These are phyloP conservation scores for Tringa solitaria DNA, from an alignment of 2,113 vertebrate genomes.

Conservation along the genomic window DNA sequence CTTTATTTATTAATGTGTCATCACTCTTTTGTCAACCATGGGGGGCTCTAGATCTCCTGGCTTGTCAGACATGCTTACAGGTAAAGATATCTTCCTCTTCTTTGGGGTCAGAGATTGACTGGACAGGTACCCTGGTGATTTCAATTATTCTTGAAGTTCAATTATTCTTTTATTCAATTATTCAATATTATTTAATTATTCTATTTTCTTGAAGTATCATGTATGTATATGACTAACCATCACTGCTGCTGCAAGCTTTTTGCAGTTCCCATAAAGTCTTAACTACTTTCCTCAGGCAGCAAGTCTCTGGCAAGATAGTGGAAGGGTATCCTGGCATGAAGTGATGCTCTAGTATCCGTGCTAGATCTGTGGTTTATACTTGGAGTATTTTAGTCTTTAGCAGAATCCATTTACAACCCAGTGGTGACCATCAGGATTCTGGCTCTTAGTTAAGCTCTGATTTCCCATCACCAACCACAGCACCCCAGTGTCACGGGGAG, in stretches of 20 bases:
- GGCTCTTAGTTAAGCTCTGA: neutral
- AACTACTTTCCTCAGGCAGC: neutral
- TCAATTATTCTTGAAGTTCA: neutral
- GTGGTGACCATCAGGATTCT: neutral
- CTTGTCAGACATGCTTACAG: neutral
- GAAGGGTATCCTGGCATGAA: neutral
- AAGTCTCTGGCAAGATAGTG: neutral
- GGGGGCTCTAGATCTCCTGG: neutral
- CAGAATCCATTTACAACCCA: neutral
- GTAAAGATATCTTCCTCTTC: neutral
- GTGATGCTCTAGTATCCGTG: neutral
- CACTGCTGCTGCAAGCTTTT: neutral
- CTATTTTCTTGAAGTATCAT: neutral
- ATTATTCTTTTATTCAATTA: too few relatives aligned
- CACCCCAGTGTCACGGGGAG: fast-evolving
- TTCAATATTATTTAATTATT: too few relatives aligned
- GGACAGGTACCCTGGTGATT: neutral
- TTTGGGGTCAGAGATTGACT: neutral
- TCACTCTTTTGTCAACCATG: neutral
- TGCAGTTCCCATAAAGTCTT: neutral
- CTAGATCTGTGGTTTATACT: neutral
- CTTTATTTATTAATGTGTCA: neutral
- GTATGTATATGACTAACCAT: fast-evolving
- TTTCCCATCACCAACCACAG: neutral
- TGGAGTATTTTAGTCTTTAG: neutral